Percentiles rank a stretch among this genome's conserved stretches.
phyloP scores from a whole-genome alignment of 1,140 invertebrate species.

The Harlomillsia oculata region DNA sequence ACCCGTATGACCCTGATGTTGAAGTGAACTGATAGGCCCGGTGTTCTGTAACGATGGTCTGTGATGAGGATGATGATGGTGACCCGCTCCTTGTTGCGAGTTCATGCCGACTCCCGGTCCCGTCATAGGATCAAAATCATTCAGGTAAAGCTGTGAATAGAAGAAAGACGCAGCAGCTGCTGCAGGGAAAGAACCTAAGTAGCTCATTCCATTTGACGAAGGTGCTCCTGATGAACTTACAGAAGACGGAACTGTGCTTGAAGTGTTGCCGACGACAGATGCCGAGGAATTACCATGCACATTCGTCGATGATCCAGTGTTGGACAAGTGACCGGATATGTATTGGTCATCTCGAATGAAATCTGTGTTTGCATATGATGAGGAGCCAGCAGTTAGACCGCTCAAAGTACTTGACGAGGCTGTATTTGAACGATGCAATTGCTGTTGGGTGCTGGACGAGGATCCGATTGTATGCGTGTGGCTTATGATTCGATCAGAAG shows the following conservation, averaged over 20 bases:
- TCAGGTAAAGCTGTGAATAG: constrained; percentile 35
- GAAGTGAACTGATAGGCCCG: neutral
- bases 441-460: neutral
- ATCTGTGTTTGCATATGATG: constrained; percentile 1
- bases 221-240: neutral
- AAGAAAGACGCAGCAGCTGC: constrained; percentile 34
- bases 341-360: constrained; percentile 20
- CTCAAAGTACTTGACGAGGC: constrained; percentile 1
- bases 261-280: neutral
- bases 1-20: constrained; percentile 11
- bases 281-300: neutral
- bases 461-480: neutral
- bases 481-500: neutral
- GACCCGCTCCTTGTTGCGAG: neutral
- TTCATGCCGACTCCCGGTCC: neutral
- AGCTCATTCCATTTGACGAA: constrained; percentile 16
- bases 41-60: constrained; percentile 1
- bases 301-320: neutral
- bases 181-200: constrained; percentile 29
- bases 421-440: too few relatives aligned
- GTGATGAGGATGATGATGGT: neutral
- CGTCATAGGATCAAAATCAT: constrained; percentile 27
- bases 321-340: neutral
- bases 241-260: neutral
- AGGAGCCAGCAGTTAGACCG: neutral